Base-by-base conservation (phyloP, 35 echinoderm and acorn worm species). In the Patiria miniata region DNA sequence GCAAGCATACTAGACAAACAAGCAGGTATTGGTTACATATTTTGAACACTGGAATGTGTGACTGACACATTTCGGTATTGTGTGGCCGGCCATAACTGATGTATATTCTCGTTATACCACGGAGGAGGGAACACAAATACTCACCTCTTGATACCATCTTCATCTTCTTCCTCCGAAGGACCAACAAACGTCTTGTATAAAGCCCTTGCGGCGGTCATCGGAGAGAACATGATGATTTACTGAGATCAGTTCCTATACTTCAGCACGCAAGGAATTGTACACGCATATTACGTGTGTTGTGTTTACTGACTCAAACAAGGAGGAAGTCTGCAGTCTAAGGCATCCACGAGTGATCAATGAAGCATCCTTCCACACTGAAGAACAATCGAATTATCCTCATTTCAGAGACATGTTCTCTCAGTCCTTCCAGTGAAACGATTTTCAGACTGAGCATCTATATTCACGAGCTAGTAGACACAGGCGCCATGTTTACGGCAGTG, bases 211-310 rank as follows among this genome's bases (percentile, higher is more conserved):
- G 77, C 54, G 17, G 85, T 79, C 1, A 39, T 78, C 40, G 85
- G 85, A 0, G 85, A 87, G 44, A 87, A 87, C 85, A 87, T 87
- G 85, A 58, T 87, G 85, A 37, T 61, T 12, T 47, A 47, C 42
- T 47, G 12, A 6, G 42, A 47, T 47, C 42, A n/a, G n/a, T n/a
- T n/a, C n/a, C n/a, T n/a, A 4, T 47, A 47, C 4, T 47, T 47
- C 4, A 47, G 42, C 42, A 47, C 12, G 12, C 42, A 47, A 47
- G 42, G 42, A 47, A 47, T 47, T 12, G 42, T 47, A 47, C 42
- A 4, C 42, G 42, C 42, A 12, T 47, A 47, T 12, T 47, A 12
- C 42, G 42, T 47, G 42, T 12, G 12, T 47, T n/a, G n/a, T n/a
- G n/a, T n/a, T n/a, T n/a, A n/a, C n/a, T n/a, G n/a, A n/a, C n/a